Evolutionary conservation across 2,113 vertebrate species (phyloP).

Genomic region (Xyrauchen texanus): DNA sequence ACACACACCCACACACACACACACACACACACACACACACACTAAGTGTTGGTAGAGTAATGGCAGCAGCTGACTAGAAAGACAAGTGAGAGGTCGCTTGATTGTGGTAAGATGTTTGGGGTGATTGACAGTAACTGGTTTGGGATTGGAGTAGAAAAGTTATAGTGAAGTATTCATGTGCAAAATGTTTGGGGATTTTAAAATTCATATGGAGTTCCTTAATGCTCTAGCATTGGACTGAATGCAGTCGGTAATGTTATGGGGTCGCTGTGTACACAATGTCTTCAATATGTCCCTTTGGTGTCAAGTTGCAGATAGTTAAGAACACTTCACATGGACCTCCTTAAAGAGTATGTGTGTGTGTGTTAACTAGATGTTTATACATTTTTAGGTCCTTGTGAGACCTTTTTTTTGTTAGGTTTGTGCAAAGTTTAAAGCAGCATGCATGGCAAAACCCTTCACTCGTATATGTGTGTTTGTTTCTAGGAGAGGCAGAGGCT

Average conservation of each 20-base stretch:
- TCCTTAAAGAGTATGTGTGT: not conserved
- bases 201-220: not conserved
- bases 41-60: slow-evolving; percentile 32
- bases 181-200: not conserved
- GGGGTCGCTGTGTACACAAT: not conserved
- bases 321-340: not conserved
- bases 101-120: slow-evolving; percentile 43
- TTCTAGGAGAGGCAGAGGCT: slow-evolving; percentile 91
- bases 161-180: not conserved
- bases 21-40: not conserved
- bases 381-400: slow-evolving; percentile 9
- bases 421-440: not conserved
- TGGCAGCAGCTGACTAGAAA: slow-evolving; percentile 54
- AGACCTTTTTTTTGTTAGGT: not conserved
- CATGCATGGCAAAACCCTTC: not conserved
- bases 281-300: slow-evolving; percentile 39
- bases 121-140: not conserved
- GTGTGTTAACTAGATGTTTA: not conserved
- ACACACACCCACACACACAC: slow-evolving; percentile 15
- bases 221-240: too few species aligned
- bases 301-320: slow-evolving; percentile 64
- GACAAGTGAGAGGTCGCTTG: slow-evolving; percentile 48
- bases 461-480: slow-evolving; percentile 1
- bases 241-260: not conserved
- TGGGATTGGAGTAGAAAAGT: not conserved